A percentile compares a stretch with the other conserved stretches of the same genome.
phyloP scores from a whole-genome alignment of 1,140 invertebrate genomes.

The Drosophila nikananu region DNA sequence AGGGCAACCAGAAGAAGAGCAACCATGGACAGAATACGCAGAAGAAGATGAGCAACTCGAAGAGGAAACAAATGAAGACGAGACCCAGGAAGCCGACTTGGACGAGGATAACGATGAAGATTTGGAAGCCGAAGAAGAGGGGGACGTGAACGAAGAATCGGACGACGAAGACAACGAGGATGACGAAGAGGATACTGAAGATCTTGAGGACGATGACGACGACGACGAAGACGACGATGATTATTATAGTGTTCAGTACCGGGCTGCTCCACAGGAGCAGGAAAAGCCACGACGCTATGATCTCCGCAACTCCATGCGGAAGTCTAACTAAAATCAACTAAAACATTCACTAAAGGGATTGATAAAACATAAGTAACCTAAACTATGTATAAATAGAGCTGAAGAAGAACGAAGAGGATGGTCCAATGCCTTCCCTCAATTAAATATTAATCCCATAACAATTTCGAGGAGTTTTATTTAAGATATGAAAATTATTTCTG shows the following conservation, averaged over 20 bases:
- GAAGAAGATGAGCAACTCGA: not conserved
- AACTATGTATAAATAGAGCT: not conserved
- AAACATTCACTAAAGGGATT: too few species aligned
- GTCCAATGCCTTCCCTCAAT: not conserved
- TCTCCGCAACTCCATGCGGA: constrained; percentile 53
- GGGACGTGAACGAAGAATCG: not conserved
- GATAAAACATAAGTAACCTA: not conserved
- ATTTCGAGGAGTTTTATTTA: not conserved
- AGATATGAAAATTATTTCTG: too few species aligned
- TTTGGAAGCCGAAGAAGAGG: not conserved
- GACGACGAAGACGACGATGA: constrained; percentile 34
- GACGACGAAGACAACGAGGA: not conserved
- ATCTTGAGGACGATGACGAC: not conserved
- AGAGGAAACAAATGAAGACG: not conserved
- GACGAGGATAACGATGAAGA: not conserved
- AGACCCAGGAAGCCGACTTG: not conserved
- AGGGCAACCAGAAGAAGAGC: not conserved
- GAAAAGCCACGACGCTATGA: constrained; percentile 56
- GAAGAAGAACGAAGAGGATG: too few species aligned
- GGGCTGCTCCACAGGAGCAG: not conserved
- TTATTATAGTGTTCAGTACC: constrained; percentile 32
- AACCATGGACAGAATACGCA: not conserved
- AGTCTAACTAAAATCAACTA: not conserved
- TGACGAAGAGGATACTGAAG: not conserved
- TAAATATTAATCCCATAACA: not conserved